Percentiles rank a stretch among this genome's conserved stretches.
Evolutionary conservation across 2,888 invertebrate genomes (phyloP).

Genomic region (Eudasyphora cyanicolor): DNA sequence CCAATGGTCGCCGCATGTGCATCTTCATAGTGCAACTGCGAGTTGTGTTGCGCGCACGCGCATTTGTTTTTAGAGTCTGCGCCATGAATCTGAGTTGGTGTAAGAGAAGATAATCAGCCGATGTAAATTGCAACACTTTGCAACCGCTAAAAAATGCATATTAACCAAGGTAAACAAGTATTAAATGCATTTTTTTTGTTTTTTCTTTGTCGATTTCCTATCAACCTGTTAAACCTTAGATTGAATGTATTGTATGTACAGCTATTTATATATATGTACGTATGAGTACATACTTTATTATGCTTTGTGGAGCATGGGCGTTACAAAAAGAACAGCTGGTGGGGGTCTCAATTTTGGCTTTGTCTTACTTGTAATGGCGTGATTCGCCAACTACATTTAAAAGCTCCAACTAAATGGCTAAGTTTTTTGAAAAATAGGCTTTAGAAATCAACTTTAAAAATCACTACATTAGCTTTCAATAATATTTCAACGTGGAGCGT

Average conservation of each 20-base stretch:
- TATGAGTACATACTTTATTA: background rate
- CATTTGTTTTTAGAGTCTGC: background rate
- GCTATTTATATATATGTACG: too few species aligned
- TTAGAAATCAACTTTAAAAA: too few species aligned
- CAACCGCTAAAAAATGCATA: conserved; percentile 2
- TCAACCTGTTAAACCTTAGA: conserved; percentile 15
- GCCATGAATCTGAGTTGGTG: background rate
- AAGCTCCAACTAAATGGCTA: too few species aligned
- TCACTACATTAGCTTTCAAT: too few species aligned
- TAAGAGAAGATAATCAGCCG: conserved; percentile 6
- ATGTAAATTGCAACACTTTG: conserved; percentile 31
- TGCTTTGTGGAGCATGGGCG: background rate
- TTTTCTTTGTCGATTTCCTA: conserved; percentile 3
- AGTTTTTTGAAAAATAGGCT: too few species aligned
- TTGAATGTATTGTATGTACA: background rate
- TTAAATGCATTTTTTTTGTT: conserved; percentile 36
- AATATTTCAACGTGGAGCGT: too few species aligned
- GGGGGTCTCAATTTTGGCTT: background rate
- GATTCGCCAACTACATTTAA: background rate
- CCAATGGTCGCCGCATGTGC: background rate
- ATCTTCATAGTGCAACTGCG: background rate
- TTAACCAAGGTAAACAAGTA: conserved; percentile 53
- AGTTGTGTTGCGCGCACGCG: background rate
- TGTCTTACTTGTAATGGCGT: too few species aligned
- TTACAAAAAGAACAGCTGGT: background rate